Base-by-base conservation (phyloP, 2,113 vertebrate species). In the Leucopsar rothschildi region DNA sequence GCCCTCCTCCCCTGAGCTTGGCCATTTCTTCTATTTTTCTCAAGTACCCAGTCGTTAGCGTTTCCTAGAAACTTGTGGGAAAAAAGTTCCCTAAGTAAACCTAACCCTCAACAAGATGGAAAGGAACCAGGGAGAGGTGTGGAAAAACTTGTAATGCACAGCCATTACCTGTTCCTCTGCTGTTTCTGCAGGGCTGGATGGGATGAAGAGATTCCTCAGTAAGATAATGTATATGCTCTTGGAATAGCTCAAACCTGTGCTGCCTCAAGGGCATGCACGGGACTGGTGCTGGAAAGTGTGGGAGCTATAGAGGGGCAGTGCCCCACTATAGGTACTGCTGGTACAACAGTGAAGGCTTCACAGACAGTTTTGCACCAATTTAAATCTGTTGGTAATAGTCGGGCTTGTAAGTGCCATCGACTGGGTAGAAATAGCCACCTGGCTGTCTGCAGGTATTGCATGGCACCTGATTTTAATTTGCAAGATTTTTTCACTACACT, bases 251-350 rank as follows among this genome's bases (percentile, higher is more conserved):
- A 63, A 57, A 86, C n/a, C 14, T 83, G 7, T 17, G 31, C 57
- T 80, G 57, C 31, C 52, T 35, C 5, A 2, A 75, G 42, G 45
- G n/a, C 33, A 27, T 11, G 50, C 45, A 50, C 0, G 0, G 47
- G 52, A 79, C 47, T 44, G 31, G 10, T 49, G 42, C n/a, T 53
- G 29, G 15, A 11, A 55, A 60, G 5, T 2, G 7, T 63, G 57
- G 77, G n/a, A 71, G 47, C 52, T 61, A 5, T 5, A 18, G 28
- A 55, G 28, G 6, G 56, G 17, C 47, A 35, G 10, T 37, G 52
- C 10, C 15, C 12, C 33, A n/a, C 27, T 10, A 23, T 0, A 42
- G 57, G 72, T 31, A 66, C 71, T 1, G 2, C 47, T 5, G 4
- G 47, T 35, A 39, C 27, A 57, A 42, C 17, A 55, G 31, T 10